A percentile compares a stretch with the other conserved stretches of the same genome.
These are phyloP conservation scores for Apteryx owenii DNA, from an alignment of 2,113 vertebrate genomes.

Conservation along the genomic window DNA sequence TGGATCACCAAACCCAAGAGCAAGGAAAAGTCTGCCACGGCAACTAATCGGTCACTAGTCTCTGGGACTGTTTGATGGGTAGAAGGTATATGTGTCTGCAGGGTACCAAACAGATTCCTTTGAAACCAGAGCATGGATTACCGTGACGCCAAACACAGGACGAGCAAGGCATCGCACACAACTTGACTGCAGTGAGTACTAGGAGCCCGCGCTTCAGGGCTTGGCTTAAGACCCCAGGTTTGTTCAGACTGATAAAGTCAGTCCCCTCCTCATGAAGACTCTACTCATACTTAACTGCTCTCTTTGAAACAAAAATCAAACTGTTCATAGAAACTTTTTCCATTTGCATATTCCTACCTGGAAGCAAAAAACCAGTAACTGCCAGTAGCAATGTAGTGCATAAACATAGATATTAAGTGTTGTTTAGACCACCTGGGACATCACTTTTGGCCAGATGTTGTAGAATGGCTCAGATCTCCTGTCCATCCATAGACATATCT, in stretches of 20 bases:
- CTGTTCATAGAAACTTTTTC: neutral
- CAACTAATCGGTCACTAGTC: constrained; percentile 1
- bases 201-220: neutral
- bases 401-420: neutral
- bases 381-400: accelerated
- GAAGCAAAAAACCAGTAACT: neutral
- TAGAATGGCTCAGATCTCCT: neutral
- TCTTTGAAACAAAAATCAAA: neutral
- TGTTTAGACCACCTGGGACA: neutral
- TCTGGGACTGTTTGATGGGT: neutral
- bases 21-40: neutral
- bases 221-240: neutral
- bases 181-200: neutral
- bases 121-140: constrained; percentile 41
- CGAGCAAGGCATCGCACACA: constrained; percentile 32
- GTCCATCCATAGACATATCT: accelerated
- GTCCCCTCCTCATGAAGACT: neutral
- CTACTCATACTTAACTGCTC: neutral
- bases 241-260: neutral
- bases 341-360: neutral
- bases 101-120: constrained; percentile 34
- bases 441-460: neutral
- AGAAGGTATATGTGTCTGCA: neutral
- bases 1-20: constrained; percentile 27
- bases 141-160: constrained; percentile 33